Conservation (phyloP, 2,888 invertebrate genomes). For the Brenthis daphne region DNA sequence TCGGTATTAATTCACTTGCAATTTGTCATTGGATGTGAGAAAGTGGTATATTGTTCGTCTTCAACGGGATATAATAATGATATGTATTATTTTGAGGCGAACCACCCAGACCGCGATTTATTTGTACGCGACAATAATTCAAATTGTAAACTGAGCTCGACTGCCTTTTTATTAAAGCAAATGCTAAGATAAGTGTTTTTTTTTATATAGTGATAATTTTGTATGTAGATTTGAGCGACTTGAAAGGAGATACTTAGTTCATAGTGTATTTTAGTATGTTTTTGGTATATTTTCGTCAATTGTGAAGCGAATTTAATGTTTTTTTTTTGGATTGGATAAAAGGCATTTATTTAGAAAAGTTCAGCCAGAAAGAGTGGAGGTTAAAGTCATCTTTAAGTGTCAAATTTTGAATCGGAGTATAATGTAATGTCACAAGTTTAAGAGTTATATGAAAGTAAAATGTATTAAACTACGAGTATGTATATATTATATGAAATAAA, state of each 20-base stretch:
- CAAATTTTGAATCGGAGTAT: no score
- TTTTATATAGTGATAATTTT: no score
- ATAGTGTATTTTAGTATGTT: neutral
- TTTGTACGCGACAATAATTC: slow-evolving; percentile 36
- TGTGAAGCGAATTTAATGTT: no score
- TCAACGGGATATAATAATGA: slow-evolving; percentile 59
- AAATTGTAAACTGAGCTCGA: slow-evolving; percentile 27
- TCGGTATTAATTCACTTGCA: slow-evolving; percentile 72
- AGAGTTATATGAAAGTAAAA: no score
- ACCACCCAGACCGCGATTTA: slow-evolving; percentile 50
- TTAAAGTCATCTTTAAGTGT: no score
- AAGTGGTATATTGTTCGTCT: slow-evolving; percentile 71
- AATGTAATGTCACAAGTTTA: no score
- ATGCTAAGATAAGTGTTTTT: slow-evolving; percentile 4
- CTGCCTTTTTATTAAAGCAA: slow-evolving; percentile 18
- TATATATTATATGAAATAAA: no score
- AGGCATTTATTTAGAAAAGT: no score
- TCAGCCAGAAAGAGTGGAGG: no score
- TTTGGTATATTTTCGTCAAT: no score
- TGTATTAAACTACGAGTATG: no score
- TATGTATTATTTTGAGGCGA: slow-evolving; percentile 47
- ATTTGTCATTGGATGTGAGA: slow-evolving; percentile 76
- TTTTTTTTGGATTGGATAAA: no score
- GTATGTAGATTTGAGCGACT: neutral
- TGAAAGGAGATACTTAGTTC: neutral